Evolutionary conservation across 2,113 vertebrate species (phyloP).

Genomic region (Pachyramphus minor): DNA sequence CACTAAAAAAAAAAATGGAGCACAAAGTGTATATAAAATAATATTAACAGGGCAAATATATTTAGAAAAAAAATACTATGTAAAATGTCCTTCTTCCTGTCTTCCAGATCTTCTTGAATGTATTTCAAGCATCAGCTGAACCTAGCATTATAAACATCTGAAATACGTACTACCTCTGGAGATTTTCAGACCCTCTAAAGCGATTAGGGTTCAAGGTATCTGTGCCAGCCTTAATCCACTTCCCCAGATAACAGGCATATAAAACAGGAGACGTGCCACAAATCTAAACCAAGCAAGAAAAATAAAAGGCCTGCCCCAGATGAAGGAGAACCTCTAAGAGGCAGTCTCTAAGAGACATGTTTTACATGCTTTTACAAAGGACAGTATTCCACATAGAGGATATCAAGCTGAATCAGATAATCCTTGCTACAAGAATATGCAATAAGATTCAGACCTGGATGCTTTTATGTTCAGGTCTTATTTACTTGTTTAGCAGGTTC

Average conservation of each 20-base stretch:
- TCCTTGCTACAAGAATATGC: neutral
- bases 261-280: slow-evolving; percentile 23
- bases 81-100: neutral
- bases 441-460: neutral
- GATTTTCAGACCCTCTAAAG: slow-evolving; percentile 12
- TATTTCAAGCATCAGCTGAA: slow-evolving; percentile 14
- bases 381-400: neutral
- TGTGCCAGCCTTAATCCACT: slow-evolving; percentile 28
- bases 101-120: neutral
- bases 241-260: neutral
- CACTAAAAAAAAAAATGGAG: neutral
- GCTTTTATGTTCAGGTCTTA: neutral
- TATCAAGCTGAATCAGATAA: neutral
- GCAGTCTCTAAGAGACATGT: neutral
- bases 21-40: neutral
- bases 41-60: neutral
- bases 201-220: neutral
- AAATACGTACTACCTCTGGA: neutral
- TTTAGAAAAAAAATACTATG: neutral
- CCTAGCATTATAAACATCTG: neutral
- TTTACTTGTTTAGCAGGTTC: neutral
- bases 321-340: neutral
- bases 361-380: neutral
- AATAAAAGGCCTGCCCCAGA: neutral
- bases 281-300: slow-evolving; percentile 1